Conservation (phyloP, 2,888 invertebrate genomes). For the Bimastos eiseni region DNA sequence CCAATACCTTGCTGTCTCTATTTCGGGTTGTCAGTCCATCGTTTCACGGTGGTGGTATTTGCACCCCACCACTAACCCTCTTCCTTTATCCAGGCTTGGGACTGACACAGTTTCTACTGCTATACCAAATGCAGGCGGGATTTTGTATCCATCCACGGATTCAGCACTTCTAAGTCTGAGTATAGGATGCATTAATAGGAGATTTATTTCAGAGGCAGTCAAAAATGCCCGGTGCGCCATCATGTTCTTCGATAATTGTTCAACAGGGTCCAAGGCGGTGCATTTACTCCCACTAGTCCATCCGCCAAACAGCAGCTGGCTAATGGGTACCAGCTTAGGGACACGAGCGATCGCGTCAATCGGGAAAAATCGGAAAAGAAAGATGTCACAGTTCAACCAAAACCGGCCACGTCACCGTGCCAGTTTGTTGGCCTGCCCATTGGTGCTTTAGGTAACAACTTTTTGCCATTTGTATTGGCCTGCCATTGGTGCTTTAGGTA, state of each 20-base stretch:
- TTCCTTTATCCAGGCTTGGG: no score
- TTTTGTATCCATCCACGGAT: no score
- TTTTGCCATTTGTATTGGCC: background rate
- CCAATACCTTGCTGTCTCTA: no score
- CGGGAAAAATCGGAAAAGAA: conserved; percentile 49
- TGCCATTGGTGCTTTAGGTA: background rate
- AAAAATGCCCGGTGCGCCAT: background rate
- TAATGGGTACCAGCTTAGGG: conserved; percentile 82
- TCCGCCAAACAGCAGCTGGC: conserved; percentile 50
- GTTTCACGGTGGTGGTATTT: no score
- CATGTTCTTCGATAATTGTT: background rate
- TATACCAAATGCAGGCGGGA: no score
- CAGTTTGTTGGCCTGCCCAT: background rate
- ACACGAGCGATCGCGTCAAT: conserved; percentile 82
- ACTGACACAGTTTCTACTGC: no score
- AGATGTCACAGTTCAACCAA: background rate
- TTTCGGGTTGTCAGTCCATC: no score
- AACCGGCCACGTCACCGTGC: background rate
- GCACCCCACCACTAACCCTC: no score
- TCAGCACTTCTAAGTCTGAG: no score
- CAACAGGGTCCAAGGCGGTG: conserved; percentile 77
- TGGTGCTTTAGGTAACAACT: conserved; percentile 22
- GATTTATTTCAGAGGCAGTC: no score
- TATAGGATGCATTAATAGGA: no score
- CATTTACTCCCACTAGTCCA: conserved; percentile 73